Base-by-base conservation (phyloP, 2,797 vertebrate species). In the Sandelia bainsii region DNA sequence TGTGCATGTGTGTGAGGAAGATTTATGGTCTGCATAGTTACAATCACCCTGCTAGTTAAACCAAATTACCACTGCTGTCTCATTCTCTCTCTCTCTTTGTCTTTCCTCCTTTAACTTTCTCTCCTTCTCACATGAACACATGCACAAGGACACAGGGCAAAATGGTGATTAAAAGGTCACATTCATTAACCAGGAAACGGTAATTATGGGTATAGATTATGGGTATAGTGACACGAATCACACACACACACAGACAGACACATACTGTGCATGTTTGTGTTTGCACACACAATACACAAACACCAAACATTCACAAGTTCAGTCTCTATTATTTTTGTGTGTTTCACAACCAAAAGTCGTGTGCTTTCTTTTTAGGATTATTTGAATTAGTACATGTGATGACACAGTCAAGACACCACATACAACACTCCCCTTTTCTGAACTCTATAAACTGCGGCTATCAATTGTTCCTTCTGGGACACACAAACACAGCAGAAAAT, bases 151-250 rank as follows among this genome's bases (percentile, higher is more conserved):
- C 75, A 77, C 60, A 56, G 69, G 78, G 68, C 83, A 86, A 80
- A 83, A 79, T 71, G 57, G 79, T 88, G 83, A 89, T 91, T 89
- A 86, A 87, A 84, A 86, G 90, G 87, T 87, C 80, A 81, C 74
- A 82, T 64, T 79, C 76, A 86, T 89, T 90, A 90, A 82, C 83
- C 73, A 69, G 81, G 79, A 85, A 80, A 82, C 87, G 75, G 78
- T 85, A 85, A 87, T 91, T 89, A 85, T 75, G 56, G 29, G 20
- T 54, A 64, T 67, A 65, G 85, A 90, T 87, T 87, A 89, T 34
- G 3, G 32, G 8, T 34, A 34, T 10, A 34, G 32, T 34, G 32
- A 77, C 62, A 84, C 61, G 40, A 70, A 73, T 73, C 46, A 13
- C 68, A 37, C 44, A 72, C 44, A 51, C 62, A 58, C 27, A 65